Percentiles rank a stretch among this genome's conserved stretches.
Evolutionary conservation across 2,888 invertebrate genomes (phyloP).

Genomic region (Neoaliturus tenellus): DNA sequence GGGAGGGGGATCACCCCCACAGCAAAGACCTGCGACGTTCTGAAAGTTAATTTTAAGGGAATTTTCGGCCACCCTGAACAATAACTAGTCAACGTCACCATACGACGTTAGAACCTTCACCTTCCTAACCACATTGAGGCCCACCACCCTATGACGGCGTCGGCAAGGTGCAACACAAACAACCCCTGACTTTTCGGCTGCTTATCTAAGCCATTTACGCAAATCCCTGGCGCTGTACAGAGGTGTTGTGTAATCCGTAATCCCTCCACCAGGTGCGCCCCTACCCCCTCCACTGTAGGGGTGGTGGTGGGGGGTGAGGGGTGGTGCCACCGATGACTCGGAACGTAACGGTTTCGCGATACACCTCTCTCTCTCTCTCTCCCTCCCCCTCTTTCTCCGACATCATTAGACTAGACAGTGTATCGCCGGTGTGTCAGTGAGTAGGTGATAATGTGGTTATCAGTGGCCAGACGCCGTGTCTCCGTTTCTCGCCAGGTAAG

Average conservation of each 20-base stretch:
- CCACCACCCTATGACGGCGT: not conserved
- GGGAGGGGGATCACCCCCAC: no score
- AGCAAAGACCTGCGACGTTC: no score
- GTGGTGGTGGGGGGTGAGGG: not conserved
- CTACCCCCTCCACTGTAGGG: constrained; percentile 6
- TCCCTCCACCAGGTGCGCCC: not conserved
- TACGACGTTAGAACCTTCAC: no score
- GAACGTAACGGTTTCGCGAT: constrained; percentile 50
- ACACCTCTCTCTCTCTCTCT: not conserved
- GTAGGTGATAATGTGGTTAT: constrained; percentile 39
- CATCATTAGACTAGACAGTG: constrained; percentile 42
- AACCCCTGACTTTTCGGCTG: constrained; percentile 30
- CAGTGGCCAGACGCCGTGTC: not conserved
- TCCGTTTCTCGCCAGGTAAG: not conserved
- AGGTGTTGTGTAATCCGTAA: constrained; percentile 4
- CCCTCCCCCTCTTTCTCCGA: not conserved
- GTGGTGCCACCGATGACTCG: constrained; percentile 1
- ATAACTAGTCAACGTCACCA: no score
- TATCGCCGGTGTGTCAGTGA: constrained; percentile 24
- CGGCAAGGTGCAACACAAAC: not conserved
- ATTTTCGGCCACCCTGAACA: no score
- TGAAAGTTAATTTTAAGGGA: no score
- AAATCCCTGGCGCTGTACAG: not conserved
- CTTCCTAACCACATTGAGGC: no score
- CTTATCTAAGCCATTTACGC: constrained; percentile 30